These are phyloP conservation scores for Argyrosomus japonicus DNA, from an alignment of 2,113 vertebrate species.

Conservation along the genomic window DNA sequence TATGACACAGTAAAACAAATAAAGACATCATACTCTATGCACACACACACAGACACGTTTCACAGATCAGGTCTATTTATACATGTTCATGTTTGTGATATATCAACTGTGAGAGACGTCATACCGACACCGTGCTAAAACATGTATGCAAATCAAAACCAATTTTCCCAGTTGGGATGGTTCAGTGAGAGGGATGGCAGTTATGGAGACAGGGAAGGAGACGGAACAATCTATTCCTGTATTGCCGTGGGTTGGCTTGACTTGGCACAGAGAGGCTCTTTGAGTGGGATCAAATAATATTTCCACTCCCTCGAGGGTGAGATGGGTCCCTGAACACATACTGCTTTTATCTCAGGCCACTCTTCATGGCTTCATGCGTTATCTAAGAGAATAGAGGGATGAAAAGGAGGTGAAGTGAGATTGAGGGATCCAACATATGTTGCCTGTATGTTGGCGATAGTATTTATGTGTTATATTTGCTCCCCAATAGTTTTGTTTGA, in stretches of 20 bases:
- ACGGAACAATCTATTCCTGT: slow-evolving; percentile 70
- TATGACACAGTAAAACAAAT: not conserved
- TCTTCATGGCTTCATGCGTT: slow-evolving; percentile 46
- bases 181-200: slow-evolving; percentile 17
- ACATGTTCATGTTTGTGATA: not conserved
- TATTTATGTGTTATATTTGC: slow-evolving; percentile 36
- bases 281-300: slow-evolving; percentile 78
- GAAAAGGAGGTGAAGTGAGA: slow-evolving; percentile 38
- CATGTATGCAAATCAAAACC: slow-evolving; percentile 26
- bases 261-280: slow-evolving; percentile 59
- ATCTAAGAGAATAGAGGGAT: slow-evolving; percentile 45
- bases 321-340: slow-evolving; percentile 59
- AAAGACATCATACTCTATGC: not conserved
- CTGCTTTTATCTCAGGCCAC: slow-evolving; percentile 72
- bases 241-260: slow-evolving; percentile 60
- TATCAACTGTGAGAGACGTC: not conserved
- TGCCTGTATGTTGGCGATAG: slow-evolving; percentile 44
- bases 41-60: not conserved
- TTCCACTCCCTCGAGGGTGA: slow-evolving; percentile 57
- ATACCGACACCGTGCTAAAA: not conserved
- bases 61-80: not conserved
- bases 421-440: slow-evolving; percentile 27
- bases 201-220: slow-evolving; percentile 28
- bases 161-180: slow-evolving; percentile 27
- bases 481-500: slow-evolving; percentile 24